Conservation (phyloP, 2,797 vertebrate species). For the Fundulus diaphanus region DNA sequence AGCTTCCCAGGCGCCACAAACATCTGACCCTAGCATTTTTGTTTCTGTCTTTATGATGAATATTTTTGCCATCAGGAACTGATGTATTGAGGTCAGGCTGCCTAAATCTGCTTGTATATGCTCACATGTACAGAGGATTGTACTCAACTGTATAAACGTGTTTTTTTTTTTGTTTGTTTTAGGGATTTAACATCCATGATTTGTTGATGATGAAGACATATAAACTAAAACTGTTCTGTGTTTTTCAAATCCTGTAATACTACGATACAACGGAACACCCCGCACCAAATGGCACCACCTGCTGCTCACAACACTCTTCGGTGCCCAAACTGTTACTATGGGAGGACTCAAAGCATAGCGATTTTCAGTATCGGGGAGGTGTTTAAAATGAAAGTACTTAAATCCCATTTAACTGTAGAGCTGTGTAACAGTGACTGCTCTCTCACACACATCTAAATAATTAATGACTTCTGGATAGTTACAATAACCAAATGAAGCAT, state of each 20-base stretch:
- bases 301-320: background rate
- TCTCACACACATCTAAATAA: background rate
- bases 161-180: background rate
- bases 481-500: background rate
- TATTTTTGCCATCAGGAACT: slow-evolving; percentile 1
- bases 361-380: background rate
- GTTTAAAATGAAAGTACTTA: background rate
- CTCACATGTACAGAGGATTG: slow-evolving; percentile 7
- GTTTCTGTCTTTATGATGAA: slow-evolving; percentile 17
- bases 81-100: slow-evolving; percentile 31
- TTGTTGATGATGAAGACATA: background rate
- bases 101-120: slow-evolving; percentile 44
- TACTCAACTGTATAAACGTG: background rate
- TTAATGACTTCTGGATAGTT: background rate
- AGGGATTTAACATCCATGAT: background rate
- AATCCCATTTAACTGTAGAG: background rate
- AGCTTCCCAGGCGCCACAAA: background rate
- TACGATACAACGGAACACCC: background rate
- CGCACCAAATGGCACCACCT: background rate
- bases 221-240: background rate
- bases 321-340: background rate
- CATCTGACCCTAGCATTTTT: background rate
- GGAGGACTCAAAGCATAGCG: background rate
- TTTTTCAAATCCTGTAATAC: background rate
- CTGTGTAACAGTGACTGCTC: too few relatives aligned